These are phyloP conservation scores for Calliphora vomitoria DNA, from an alignment of 2,888 invertebrate species.

Conservation along the genomic window DNA sequence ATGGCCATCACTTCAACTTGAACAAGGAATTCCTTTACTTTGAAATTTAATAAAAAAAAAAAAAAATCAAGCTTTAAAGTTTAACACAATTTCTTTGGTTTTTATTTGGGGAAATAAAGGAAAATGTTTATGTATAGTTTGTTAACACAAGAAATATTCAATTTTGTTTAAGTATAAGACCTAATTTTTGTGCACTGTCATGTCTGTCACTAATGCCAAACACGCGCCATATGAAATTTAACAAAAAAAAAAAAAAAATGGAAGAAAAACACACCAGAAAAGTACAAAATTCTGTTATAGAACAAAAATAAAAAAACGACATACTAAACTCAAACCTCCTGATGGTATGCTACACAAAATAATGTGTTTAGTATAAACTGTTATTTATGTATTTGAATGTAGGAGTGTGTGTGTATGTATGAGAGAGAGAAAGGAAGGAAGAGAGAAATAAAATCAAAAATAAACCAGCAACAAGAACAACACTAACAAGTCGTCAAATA, in stretches of 20 bases:
- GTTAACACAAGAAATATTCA: conserved; percentile 30
- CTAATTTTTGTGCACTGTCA: conserved; percentile 64
- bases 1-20: not conserved
- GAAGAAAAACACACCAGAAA: not conserved
- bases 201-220: conserved; percentile 73
- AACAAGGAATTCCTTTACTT: not conserved
- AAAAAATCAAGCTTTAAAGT: not conserved
- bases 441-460: not conserved
- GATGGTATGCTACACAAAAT: conserved; percentile 50
- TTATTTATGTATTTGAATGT: conserved; percentile 17
- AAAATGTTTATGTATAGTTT: conserved; percentile 15
- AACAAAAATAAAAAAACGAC: conserved; percentile 17
- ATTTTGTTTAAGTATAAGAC: conserved; percentile 59
- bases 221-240: conserved; percentile 63
- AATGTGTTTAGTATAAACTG: conserved; percentile 42
- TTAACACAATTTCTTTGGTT: not conserved
- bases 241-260: conserved; percentile 39
- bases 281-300: not conserved
- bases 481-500: not conserved
- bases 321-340: conserved; percentile 45
- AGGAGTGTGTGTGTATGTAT: conserved; percentile 17
- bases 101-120: not conserved
- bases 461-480: not conserved
- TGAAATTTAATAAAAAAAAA: conserved; percentile 5
- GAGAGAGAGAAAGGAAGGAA: not conserved